These are phyloP conservation scores for Ophion obscuratus DNA, from an alignment of 2,888 invertebrate genomes.

Conservation along the genomic window DNA sequence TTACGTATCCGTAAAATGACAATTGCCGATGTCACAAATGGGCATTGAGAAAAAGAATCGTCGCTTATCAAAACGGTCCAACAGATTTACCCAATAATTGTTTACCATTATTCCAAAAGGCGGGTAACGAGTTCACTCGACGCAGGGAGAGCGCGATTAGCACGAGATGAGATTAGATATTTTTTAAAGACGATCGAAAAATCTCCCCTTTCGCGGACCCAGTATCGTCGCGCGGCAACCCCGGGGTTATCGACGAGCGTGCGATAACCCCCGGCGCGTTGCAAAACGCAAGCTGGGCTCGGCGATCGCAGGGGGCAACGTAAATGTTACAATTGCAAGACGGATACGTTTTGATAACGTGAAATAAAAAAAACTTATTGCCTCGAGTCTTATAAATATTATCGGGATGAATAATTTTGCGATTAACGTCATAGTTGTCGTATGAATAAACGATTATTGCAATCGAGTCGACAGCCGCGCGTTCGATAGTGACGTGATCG, in stretches of 20 bases:
- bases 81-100: background rate
- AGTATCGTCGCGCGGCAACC: slow-evolving; percentile 46
- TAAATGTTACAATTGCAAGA: slow-evolving; percentile 51
- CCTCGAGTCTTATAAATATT: slow-evolving; percentile 29
- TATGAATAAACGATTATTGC: slow-evolving; percentile 17
- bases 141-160: background rate
- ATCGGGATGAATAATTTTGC: slow-evolving; percentile 6
- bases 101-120: background rate
- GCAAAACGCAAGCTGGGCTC: slow-evolving; percentile 52
- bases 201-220: background rate
- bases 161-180: slow-evolving; percentile 28
- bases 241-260: slow-evolving; percentile 55
- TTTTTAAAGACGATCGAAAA: slow-evolving; percentile 16
- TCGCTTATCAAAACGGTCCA: background rate
- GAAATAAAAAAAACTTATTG: slow-evolving; percentile 4
- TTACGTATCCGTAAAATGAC: background rate
- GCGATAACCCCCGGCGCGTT: slow-evolving; percentile 57
- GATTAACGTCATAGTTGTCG: slow-evolving; percentile 34
- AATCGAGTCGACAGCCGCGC: slow-evolving; percentile 32
- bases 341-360: slow-evolving; percentile 1
- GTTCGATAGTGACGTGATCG: slow-evolving; percentile 39
- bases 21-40: background rate
- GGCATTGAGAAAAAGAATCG: background rate
- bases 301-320: slow-evolving; percentile 65
- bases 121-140: background rate